Conservation (phyloP, 1,140 invertebrate genomes). For the Rhopalosiphum maidis region DNA sequence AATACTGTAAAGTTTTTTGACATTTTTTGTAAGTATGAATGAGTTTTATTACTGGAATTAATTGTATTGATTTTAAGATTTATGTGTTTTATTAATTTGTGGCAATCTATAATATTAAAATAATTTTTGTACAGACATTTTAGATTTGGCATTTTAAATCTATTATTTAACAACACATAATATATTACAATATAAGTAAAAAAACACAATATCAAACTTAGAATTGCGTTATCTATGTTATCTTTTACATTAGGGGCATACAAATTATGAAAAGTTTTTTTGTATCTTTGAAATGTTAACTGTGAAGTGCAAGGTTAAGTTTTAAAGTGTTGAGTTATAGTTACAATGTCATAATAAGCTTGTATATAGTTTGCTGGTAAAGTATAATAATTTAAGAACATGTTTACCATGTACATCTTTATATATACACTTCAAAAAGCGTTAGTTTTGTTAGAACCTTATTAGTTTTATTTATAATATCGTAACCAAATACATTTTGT, state of each 20-base stretch:
- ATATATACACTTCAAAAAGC: not conserved
- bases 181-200: too few species aligned
- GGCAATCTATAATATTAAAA: too few species aligned
- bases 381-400: not conserved
- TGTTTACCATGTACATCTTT: not conserved
- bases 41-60: too few species aligned
- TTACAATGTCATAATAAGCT: not conserved
- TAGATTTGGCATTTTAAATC: not conserved
- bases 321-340: not conserved
- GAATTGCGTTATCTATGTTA: not conserved
- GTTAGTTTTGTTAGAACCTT: not conserved
- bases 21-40: too few species aligned
- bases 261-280: too few species aligned
- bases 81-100: too few species aligned
- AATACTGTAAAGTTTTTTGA: too few species aligned
- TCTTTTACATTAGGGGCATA: not conserved
- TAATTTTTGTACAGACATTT: too few species aligned
- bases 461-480: not conserved
- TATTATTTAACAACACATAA: not conserved
- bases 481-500: not conserved
- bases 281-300: too few species aligned
- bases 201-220: not conserved
- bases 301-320: too few species aligned
- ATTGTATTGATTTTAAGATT: too few species aligned
- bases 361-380: not conserved